Base-by-base conservation (phyloP, 2,113 vertebrate species). In the Cariama cristata region DNA sequence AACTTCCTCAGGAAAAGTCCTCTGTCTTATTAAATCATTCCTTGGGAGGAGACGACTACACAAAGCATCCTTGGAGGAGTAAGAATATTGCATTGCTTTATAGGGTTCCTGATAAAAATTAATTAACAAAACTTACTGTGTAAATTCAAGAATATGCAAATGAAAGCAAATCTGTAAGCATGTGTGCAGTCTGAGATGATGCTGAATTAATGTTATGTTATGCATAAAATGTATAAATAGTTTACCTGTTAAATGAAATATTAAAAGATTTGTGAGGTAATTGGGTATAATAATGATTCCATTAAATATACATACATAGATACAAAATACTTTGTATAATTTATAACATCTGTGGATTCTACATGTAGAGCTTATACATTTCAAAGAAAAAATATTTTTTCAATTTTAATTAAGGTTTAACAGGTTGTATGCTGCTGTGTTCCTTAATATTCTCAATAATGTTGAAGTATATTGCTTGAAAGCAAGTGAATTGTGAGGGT, bases 111-210 rank as follows among this genome's bases (percentile, higher is more conserved):
- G 95, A 90, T 79, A 93, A 79, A 93, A 97, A 96, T 93, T 93
- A 95, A 96, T 96, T 97, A 94, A 69, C 74, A 79, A 90, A 94
- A 56, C 81, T 56, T 49, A 59, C 60, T 64, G 79, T 81, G 92
- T 75, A 82, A 96, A 94, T 96, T 93, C 74, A 95, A 82, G 92
- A 85, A 56, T 68, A 95, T 93, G 96, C 77, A 97, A 96, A 96
- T 94, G 91, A 35, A 85, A 67, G 30, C 44, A 79, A 95, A 96
- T 93, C 77, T 8, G 16, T 91, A 79, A 59, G 84, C 62, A 27
- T 47, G 44, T 8, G 69, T 82, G 77, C 77, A 60, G 84, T 58
- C 77, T 60, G 84, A 93, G 92, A 5, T 79, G 86, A 72, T 82
- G 84, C 40, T 94, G 82, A 93, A 82, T 91, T 87, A 28, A 62